phyloP scores from a whole-genome alignment of 1,140 invertebrate genomes.

The Acarapis woodi region DNA sequence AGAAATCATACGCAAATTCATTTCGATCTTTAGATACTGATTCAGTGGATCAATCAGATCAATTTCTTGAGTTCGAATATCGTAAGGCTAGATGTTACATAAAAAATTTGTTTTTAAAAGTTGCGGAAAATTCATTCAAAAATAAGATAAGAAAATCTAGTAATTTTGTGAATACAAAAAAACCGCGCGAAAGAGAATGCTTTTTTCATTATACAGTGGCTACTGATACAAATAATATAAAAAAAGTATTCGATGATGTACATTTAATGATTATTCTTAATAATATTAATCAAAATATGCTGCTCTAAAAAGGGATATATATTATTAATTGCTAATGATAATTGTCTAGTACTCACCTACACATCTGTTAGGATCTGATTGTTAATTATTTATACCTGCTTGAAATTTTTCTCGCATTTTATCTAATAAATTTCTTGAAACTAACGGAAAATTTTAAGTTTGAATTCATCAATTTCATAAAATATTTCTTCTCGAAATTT shows the following conservation, averaged over 20 bases:
- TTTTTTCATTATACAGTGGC: constrained; percentile 32
- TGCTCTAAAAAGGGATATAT: no score
- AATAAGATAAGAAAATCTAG: constrained; percentile 2
- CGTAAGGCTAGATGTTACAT: constrained; percentile 32
- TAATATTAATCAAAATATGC: constrained; percentile 20
- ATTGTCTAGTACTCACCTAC: no score
- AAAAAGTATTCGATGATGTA: constrained; percentile 34
- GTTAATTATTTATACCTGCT: no score
- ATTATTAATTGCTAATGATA: no score
- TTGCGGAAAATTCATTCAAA: constrained; percentile 8
- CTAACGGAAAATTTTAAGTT: no score
- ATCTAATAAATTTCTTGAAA: no score
- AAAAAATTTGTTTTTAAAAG: constrained; percentile 26
- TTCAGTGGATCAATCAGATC: constrained; percentile 13
- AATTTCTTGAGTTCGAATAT: constrained; percentile 27
- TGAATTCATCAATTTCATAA: no score
- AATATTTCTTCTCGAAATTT: no score
- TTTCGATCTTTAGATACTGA: no score
- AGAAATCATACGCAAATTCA: no score
- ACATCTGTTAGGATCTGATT: no score
- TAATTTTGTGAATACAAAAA: constrained; percentile 2
- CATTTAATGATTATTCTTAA: constrained; percentile 34
- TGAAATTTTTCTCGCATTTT: no score
- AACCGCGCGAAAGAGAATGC: constrained; percentile 9
- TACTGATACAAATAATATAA: constrained; percentile 37